phyloP scores from a whole-genome alignment of 2,888 invertebrate genomes.

The Epinotia bilunana region DNA sequence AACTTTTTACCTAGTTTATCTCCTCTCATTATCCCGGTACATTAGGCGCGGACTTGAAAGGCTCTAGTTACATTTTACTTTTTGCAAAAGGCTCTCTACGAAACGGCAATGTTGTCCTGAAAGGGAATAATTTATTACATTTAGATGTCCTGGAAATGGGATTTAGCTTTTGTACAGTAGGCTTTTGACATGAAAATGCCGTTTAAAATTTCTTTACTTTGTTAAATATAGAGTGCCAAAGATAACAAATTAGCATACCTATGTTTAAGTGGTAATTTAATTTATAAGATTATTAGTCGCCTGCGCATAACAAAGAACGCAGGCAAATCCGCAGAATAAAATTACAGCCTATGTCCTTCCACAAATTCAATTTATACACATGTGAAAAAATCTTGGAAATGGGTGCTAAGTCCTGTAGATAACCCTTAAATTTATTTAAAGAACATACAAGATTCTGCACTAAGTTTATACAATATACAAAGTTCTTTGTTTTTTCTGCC shows the following conservation, averaged over 20 bases:
- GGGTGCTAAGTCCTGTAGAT: too few species aligned
- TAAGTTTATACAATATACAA: too few species aligned
- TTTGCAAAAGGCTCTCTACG: conserved; percentile 53
- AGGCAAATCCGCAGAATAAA: too few species aligned
- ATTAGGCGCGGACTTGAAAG: conserved; percentile 58
- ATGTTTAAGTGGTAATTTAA: background rate
- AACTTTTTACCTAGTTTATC: conserved; percentile 30
- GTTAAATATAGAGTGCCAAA: background rate
- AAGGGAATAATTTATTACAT: conserved; percentile 69
- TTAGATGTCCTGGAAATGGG: conserved; percentile 56
- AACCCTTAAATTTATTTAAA: too few species aligned
- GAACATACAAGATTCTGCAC: too few species aligned
- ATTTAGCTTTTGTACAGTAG: conserved; percentile 23
- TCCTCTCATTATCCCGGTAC: conserved; percentile 59
- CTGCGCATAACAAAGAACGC: too few species aligned
- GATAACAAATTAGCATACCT: background rate
- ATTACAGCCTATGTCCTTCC: too few species aligned
- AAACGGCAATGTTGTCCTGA: conserved; percentile 61
- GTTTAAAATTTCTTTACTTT: background rate
- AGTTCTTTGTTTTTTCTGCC: too few species aligned
- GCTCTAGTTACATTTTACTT: conserved; percentile 56
- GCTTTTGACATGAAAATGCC: background rate
- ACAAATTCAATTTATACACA: too few species aligned
- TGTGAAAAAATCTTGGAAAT: too few species aligned
- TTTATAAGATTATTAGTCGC: background rate